phyloP scores from a whole-genome alignment of 2,113 vertebrate genomes.

The Rhabdomys dilectus region DNA sequence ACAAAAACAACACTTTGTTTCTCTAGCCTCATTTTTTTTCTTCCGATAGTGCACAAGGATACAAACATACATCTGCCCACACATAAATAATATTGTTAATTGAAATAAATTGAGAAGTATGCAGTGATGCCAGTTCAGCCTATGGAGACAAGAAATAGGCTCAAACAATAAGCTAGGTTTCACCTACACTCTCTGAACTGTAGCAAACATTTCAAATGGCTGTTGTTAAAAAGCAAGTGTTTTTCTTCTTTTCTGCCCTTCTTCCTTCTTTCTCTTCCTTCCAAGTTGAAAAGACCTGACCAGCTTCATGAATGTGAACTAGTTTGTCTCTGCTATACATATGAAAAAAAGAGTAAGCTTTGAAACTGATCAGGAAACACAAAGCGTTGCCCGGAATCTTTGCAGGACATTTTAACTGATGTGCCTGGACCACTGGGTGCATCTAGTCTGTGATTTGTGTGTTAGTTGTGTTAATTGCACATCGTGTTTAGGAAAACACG shows the following conservation, averaged over 20 bases:
- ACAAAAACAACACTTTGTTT: not conserved
- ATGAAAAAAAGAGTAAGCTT: not conserved
- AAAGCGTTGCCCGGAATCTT: constrained; percentile 25
- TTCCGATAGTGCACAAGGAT: not conserved
- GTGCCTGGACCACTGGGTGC: constrained; percentile 80
- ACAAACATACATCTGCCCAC: not conserved
- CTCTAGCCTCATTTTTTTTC: not conserved
- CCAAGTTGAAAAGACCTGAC: not conserved
- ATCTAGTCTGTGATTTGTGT: constrained; percentile 80
- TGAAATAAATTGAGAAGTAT: not conserved
- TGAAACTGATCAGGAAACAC: not conserved
- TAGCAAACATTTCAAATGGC: not conserved
- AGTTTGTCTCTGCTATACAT: not conserved
- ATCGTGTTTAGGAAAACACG: constrained; percentile 82
- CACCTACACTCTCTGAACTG: not conserved
- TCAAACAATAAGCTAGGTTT: not conserved
- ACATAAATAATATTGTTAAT: not conserved
- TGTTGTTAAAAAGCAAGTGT: not conserved
- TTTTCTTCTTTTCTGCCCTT: not conserved
- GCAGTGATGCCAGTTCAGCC: not conserved
- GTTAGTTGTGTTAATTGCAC: constrained; percentile 83
- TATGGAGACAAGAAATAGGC: not conserved
- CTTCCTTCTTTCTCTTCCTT: not conserved
- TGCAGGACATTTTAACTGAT: constrained; percentile 57
- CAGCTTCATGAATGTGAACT: not conserved